These are phyloP conservation scores for Limnephilus rhombicus DNA, from an alignment of 2,888 invertebrate genomes.

Conservation along the genomic window DNA sequence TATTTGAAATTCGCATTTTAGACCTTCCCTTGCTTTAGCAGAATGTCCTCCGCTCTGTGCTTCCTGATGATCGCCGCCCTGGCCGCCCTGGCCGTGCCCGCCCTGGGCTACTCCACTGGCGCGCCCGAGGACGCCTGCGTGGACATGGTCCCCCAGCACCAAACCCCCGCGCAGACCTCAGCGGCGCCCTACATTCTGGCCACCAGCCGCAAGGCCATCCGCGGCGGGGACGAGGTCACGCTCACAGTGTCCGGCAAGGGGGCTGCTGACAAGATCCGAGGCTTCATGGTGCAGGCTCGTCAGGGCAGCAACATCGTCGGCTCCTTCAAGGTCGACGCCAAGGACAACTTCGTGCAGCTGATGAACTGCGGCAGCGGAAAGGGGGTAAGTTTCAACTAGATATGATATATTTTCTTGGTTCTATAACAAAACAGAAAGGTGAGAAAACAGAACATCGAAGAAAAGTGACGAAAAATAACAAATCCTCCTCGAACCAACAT, in stretches of 20 bases:
- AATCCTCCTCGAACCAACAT: not conserved
- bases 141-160: constrained; percentile 84
- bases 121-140: constrained; percentile 81
- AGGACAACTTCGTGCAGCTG: constrained; percentile 76
- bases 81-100: constrained; percentile 30
- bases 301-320: constrained; percentile 80
- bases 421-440: not conserved
- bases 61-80: constrained; percentile 55
- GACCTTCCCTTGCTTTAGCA: constrained; percentile 44
- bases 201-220: constrained; percentile 71
- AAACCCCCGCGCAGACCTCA: constrained; percentile 77
- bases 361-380: constrained; percentile 75
- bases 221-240: constrained; percentile 70
- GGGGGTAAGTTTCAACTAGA: constrained; percentile 73
- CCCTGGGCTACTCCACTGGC: constrained; percentile 79
- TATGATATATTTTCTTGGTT: no score
- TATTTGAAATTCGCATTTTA: not conserved
- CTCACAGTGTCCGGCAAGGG: constrained; percentile 77
- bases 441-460: not conserved
- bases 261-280: constrained; percentile 78
- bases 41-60: constrained; percentile 60
- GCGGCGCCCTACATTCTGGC: constrained; percentile 80
- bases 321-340: constrained; percentile 77
- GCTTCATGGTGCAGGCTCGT: constrained; percentile 83
- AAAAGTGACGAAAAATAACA: not conserved